Evolutionary conservation across 2,113 vertebrate species (phyloP).

Genomic region (Caranx melampygus): DNA sequence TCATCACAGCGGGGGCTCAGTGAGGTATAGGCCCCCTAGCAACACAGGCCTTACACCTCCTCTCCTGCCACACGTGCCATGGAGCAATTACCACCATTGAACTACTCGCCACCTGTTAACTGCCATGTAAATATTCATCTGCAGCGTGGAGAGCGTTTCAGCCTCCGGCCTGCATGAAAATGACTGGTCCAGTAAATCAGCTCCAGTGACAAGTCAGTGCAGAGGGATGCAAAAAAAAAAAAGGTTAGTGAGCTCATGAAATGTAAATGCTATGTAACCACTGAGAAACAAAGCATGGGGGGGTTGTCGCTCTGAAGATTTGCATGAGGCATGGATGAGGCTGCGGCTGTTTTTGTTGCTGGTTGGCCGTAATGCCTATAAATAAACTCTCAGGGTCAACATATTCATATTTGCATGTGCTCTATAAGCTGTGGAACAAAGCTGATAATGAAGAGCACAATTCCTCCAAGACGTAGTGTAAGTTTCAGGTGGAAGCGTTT

Average conservation of each 20-base stretch:
- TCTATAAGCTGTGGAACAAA: constrained; percentile 15
- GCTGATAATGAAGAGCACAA: constrained; percentile 9
- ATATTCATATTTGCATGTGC: neutral
- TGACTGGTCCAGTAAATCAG: constrained; percentile 91
- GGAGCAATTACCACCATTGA: constrained; percentile 96
- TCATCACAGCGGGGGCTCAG: constrained; percentile 27
- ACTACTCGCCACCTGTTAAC: constrained; percentile 98
- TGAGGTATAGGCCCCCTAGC: neutral
- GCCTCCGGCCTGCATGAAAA: constrained; percentile 85
- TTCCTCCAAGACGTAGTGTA: constrained; percentile 5
- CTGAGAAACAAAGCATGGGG: constrained; percentile 48
- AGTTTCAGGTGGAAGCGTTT: constrained; percentile 77
- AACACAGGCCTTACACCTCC: constrained; percentile 73
- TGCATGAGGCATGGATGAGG: constrained; percentile 59
- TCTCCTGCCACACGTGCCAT: constrained; percentile 90
- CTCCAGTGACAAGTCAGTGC: constrained; percentile 90
- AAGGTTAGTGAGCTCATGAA: constrained; percentile 73
- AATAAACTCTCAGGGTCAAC: constrained; percentile 29
- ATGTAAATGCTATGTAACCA: constrained; percentile 73
- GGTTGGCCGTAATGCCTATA: constrained; percentile 21
- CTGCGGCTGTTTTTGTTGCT: constrained; percentile 17
- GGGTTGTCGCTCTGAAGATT: constrained; percentile 43
- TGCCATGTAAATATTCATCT: constrained; percentile 98
- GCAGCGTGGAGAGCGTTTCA: constrained; percentile 88
- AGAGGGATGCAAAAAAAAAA: constrained; percentile 30